Evolutionary conservation across 2,113 vertebrate species (phyloP), one percentile per base, ranked within the genome.

Genomic region (Callaeas wilsoni): DNA sequence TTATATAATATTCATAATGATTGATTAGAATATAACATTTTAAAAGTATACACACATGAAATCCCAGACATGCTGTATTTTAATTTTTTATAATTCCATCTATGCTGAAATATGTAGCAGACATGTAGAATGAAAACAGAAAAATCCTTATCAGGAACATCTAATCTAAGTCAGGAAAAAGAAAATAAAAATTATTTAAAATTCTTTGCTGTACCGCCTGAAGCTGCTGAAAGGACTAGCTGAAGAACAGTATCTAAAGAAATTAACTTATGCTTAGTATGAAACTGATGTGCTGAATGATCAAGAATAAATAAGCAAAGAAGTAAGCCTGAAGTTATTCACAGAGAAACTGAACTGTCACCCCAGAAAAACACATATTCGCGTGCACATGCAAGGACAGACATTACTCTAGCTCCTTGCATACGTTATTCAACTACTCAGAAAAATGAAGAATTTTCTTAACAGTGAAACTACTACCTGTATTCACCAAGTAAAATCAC

Each of bases 371-470:
- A 60, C 5, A 57, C 11, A 69, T 4, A 39, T 10, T 39, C 3
- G 41, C 0, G 2, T 7, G 33, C 0, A 2, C 7, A n/a, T 10
- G 17, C 37, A 76, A 0, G 0, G 16, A 50, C 9, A 63, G 39
- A 80, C 9, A 1, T 60, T 35, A 68, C 30, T 73, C 42, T 12
- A 56, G 18, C 9, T 62, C 64, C 30, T 35, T 3, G 0, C 2
- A 23, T 4, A 63, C 0, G 0, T 47, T 64, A 90, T 30, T 46
- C 23, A 52, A 3, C 29, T 52, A 71, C 35, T 64, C 44, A 27
- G 39, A 71, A 85, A 76, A 93, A 79, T 3, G 1, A 90, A 52
- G 4, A 12, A 50, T 80, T 84, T 94, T 22, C 16, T 46, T 50
- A 55, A 39, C 10, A 39, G 23, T 47, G 39, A 81, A n/a, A 50